Conservation (phyloP, 1,140 invertebrate species). For the Drosophila ambigua region DNA sequence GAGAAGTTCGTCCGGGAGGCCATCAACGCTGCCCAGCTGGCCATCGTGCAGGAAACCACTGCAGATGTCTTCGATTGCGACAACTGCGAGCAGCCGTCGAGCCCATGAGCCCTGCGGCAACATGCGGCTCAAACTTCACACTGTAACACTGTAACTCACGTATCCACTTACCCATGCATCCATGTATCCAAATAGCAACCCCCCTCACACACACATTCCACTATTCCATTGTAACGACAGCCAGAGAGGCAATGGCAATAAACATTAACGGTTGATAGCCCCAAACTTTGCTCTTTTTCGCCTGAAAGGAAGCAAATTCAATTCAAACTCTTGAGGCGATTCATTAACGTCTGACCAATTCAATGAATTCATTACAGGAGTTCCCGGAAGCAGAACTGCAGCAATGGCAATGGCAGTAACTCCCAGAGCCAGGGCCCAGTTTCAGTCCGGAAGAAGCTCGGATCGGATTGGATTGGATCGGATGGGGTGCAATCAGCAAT, state of each 20-base stretch:
- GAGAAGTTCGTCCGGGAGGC: constrained; percentile 98
- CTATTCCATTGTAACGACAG: constrained; percentile 47
- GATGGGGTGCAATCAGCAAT: too few species aligned
- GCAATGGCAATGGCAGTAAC: too few species aligned
- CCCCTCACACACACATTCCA: constrained; percentile 21
- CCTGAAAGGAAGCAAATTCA: too few species aligned
- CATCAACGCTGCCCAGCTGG: constrained; percentile 98
- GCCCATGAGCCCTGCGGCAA: constrained; percentile 97
- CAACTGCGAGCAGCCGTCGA: constrained; percentile 98
- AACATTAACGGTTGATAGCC: constrained; percentile 39
- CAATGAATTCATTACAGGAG: too few species aligned
- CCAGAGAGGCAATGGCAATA: constrained; percentile 62
- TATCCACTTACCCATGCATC: background rate
- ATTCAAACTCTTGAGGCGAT: too few species aligned
- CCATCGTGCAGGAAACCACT: constrained; percentile 94
- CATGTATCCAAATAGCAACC: background rate
- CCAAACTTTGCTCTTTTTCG: too few species aligned
- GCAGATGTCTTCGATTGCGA: constrained; percentile 98
- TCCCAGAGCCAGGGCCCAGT: too few species aligned
- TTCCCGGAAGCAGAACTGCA: too few species aligned
- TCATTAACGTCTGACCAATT: too few species aligned
- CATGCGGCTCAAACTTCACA: constrained; percentile 87
- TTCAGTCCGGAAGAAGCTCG: too few species aligned
- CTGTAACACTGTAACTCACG: background rate
- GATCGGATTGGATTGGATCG: too few species aligned